Percentiles rank a stretch among this genome's conserved stretches.
Evolutionary conservation across 2,797 vertebrate genomes (phyloP).

Genomic region (Acipenser transmontanus): DNA sequence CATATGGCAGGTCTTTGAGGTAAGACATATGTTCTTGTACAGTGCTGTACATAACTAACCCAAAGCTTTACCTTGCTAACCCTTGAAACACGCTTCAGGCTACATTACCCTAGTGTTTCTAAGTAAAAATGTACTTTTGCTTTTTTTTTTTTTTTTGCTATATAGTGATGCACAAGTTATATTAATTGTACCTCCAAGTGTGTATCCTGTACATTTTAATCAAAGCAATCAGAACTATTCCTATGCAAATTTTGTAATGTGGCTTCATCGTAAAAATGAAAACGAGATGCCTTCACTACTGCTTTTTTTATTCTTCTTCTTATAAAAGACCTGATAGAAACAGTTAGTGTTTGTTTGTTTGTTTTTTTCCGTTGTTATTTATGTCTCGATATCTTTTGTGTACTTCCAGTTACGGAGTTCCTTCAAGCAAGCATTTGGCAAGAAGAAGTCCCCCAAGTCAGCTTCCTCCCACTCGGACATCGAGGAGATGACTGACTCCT

Average conservation of each 20-base stretch:
- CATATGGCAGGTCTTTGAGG: slow-evolving; percentile 93
- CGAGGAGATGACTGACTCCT: slow-evolving; percentile 95
- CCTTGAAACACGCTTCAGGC: slow-evolving; percentile 22
- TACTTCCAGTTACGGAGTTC: slow-evolving; percentile 83
- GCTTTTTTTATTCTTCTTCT: slow-evolving; percentile 21
- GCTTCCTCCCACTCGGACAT: slow-evolving; percentile 97
- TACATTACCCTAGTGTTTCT: too few species aligned
- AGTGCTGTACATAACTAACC: slow-evolving; percentile 53
- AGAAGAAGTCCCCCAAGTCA: slow-evolving; percentile 95
- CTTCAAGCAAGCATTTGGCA: slow-evolving; percentile 97
- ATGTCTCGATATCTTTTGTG: slow-evolving; percentile 18
- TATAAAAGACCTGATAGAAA: background rate
- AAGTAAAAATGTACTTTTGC: too few species aligned
- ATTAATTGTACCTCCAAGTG: too few species aligned
- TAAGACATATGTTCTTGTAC: slow-evolving; percentile 70
- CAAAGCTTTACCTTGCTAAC: slow-evolving; percentile 67
- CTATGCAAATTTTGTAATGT: too few species aligned
- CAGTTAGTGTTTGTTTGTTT: background rate
- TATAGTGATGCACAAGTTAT: too few species aligned
- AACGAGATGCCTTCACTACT: background rate
- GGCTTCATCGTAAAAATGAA: too few species aligned
- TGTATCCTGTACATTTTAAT: too few species aligned
- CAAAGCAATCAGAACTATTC: too few species aligned
- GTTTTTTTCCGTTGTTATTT: slow-evolving; percentile 4
- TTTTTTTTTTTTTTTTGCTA: too few species aligned